Conservation (phyloP, 2,797 vertebrate species). For the Bovichtus diacanthus region DNA sequence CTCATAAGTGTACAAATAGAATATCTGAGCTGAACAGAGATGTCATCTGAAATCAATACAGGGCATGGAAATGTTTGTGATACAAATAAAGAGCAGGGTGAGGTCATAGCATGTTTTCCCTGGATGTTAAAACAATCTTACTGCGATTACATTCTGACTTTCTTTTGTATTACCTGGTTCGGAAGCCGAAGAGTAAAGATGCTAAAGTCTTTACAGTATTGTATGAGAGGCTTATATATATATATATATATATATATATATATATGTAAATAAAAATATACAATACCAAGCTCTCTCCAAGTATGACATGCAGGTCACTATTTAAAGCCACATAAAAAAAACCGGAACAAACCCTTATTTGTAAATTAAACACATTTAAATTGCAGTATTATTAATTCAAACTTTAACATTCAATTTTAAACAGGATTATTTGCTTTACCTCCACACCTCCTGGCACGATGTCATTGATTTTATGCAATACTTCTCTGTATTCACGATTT, state of each 20-base stretch:
- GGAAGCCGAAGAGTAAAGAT: not conserved
- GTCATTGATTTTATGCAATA: not conserved
- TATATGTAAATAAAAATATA: too few relatives aligned
- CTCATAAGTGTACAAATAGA: not conserved
- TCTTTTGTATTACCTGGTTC: not conserved
- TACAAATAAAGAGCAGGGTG: slow-evolving; percentile 34
- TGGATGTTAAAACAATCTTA: slow-evolving; percentile 10
- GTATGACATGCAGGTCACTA: not conserved
- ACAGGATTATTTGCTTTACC: slow-evolving; percentile 12
- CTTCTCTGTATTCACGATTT: not conserved
- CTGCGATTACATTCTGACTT: not conserved
- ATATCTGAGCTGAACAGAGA: not conserved
- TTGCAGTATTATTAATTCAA: not conserved
- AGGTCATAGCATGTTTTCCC: slow-evolving; percentile 5
- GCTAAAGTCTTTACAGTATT: not conserved
- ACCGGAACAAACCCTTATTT: not conserved
- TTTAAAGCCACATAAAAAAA: not conserved
- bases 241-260: too few relatives aligned
- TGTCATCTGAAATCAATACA: not conserved
- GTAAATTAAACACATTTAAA: not conserved
- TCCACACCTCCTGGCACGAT: not conserved
- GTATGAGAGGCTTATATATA: not conserved
- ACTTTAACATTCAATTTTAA: too few relatives aligned
- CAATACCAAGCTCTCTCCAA: not conserved
- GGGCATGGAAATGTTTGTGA: slow-evolving; percentile 14